Percentiles rank a stretch among this genome's conserved stretches.
Evolutionary conservation across 2,797 vertebrate species (phyloP).

Genomic region (Limnodromus scolopaceus): DNA sequence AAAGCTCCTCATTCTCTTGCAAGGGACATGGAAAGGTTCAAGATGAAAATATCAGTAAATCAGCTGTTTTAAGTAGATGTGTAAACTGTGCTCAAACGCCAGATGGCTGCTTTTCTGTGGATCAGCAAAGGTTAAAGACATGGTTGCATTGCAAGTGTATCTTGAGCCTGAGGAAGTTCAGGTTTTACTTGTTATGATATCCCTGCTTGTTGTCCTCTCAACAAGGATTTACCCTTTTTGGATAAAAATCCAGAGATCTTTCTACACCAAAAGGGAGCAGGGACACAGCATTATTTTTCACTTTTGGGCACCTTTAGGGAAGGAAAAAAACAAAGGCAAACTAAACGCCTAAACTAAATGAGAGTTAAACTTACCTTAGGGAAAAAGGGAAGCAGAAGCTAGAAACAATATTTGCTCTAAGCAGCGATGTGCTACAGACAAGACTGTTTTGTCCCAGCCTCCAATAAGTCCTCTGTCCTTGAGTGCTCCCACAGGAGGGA

Average conservation of each 20-base stretch:
- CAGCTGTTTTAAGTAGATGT: background rate
- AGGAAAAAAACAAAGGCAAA: slow-evolving; percentile 17
- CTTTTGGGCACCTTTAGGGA: background rate
- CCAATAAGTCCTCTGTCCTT: background rate
- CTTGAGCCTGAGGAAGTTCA: background rate
- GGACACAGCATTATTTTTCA: background rate
- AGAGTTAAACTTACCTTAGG: slow-evolving; percentile 23
- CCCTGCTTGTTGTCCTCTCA: background rate
- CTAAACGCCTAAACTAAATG: background rate
- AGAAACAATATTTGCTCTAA: slow-evolving; percentile 46
- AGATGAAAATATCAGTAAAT: background rate
- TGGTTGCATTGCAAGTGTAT: background rate
- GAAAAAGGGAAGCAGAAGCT: slow-evolving; percentile 32
- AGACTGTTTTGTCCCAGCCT: background rate
- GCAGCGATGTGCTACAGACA: slow-evolving; percentile 4
- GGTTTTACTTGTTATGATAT: background rate
- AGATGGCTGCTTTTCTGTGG: background rate
- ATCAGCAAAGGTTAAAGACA: background rate
- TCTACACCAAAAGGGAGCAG: background rate
- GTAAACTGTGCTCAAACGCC: background rate
- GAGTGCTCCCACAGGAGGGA: background rate
- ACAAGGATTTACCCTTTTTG: background rate
- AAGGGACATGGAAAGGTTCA: background rate
- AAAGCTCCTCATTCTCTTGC: background rate
- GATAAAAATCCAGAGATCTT: background rate